A percentile compares a stretch with the other conserved stretches of the same genome.
Conservation (phyloP, 2,113 vertebrate species). For the Pollimyrus isidori region DNA sequence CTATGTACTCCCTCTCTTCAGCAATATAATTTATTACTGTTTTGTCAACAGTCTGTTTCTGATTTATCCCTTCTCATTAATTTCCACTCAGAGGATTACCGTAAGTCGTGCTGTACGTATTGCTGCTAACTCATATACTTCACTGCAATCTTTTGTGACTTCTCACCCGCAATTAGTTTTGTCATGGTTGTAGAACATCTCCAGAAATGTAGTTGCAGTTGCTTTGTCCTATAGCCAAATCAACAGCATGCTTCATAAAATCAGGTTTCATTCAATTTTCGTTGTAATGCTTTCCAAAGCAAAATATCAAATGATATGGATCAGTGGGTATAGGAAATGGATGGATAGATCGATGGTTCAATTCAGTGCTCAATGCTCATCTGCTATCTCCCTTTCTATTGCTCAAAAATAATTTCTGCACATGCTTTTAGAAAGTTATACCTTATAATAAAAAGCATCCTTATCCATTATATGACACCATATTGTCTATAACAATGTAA, state of each 20-base stretch:
- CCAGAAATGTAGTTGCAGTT: background rate
- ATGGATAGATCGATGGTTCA: background rate
- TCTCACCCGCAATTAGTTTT: background rate
- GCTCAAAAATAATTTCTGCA: background rate
- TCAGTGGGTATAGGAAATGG: background rate
- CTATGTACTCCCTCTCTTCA: slow-evolving; percentile 65
- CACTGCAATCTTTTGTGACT: background rate
- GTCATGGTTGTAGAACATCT: background rate
- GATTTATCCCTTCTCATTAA: background rate
- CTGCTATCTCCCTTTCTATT: background rate
- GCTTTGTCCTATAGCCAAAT: background rate
- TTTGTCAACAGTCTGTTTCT: slow-evolving; percentile 1
- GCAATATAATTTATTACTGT: slow-evolving; percentile 35
- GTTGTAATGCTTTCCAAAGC: background rate
- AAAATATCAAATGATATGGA: background rate
- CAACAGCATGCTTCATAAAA: background rate
- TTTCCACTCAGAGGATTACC: background rate
- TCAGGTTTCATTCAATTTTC: background rate
- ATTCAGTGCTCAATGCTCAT: background rate
- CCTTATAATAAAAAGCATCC: background rate
- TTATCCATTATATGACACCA: background rate
- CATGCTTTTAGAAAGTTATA: background rate
- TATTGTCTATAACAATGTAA: background rate
- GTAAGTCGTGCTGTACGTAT: background rate
- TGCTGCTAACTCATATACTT: background rate